Evolutionary conservation across 2,888 invertebrate species (phyloP).

Genomic region (Stenodera caucasica): DNA sequence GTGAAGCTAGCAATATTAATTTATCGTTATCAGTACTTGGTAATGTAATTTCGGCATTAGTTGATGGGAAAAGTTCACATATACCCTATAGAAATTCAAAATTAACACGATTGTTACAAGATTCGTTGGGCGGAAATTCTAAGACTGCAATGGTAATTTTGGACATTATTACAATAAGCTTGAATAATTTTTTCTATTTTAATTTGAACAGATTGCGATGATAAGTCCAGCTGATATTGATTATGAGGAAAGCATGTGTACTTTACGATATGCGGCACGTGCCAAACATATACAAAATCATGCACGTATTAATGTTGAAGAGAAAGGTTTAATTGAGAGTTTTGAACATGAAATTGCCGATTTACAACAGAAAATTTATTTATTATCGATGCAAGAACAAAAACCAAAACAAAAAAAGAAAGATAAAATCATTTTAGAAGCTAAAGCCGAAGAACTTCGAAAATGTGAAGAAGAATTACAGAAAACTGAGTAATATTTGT

Average conservation of each 20-base stretch:
- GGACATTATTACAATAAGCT: neutral
- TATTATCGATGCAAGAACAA: constrained; percentile 45
- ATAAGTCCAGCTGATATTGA: constrained; percentile 96
- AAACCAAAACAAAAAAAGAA: constrained; percentile 52
- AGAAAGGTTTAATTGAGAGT: constrained; percentile 91
- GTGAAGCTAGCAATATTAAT: constrained; percentile 98
- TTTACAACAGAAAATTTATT: constrained; percentile 60
- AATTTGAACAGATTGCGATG: constrained; percentile 78
- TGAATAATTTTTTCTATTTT: constrained; percentile 6
- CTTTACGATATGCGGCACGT: constrained; percentile 93
- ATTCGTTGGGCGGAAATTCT: constrained; percentile 95
- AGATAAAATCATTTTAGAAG: constrained; percentile 36
- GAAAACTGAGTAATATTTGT: constrained; percentile 47
- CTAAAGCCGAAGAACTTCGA: constrained; percentile 43
- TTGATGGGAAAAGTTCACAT: constrained; percentile 95
- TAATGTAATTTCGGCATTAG: constrained; percentile 97
- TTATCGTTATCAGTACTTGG: constrained; percentile 95
- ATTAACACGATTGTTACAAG: constrained; percentile 90
- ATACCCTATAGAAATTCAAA: constrained; percentile 99
- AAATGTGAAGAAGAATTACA: constrained; percentile 50
- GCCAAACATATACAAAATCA: constrained; percentile 98
- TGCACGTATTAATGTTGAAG: constrained; percentile 95
- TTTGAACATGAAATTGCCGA: constrained; percentile 97
- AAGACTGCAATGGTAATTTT: constrained; percentile 89
- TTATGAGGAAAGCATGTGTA: constrained; percentile 97